Conservation (phyloP, 2,113 vertebrate genomes). For the Cololabis saira region DNA sequence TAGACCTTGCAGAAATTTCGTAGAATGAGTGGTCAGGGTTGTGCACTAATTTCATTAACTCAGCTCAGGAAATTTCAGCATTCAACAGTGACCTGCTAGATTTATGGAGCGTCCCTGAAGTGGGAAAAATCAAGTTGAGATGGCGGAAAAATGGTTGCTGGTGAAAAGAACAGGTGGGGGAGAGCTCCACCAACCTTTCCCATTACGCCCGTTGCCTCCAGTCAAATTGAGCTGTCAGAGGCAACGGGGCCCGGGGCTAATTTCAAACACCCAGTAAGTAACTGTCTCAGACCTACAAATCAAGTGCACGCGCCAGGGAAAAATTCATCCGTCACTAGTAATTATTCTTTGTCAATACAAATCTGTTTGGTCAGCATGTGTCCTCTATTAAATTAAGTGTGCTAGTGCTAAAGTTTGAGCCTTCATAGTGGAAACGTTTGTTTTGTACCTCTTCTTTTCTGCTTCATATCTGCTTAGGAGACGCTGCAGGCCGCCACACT, state of each 20-base stretch:
- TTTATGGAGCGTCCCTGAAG: slow-evolving; percentile 4
- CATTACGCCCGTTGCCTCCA: slow-evolving; percentile 52
- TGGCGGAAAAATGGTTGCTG: slow-evolving; percentile 20
- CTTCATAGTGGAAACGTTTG: neutral
- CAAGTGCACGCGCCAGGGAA: slow-evolving; percentile 35
- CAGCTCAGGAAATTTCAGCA: slow-evolving; percentile 8
- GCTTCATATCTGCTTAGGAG: slow-evolving; percentile 90
- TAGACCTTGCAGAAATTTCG: neutral
- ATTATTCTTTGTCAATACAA: slow-evolving; percentile 53
- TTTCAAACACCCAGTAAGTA: slow-evolving; percentile 42
- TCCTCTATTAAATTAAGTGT: slow-evolving; percentile 27
- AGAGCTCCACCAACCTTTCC: slow-evolving; percentile 47
- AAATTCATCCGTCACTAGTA: slow-evolving; percentile 54
- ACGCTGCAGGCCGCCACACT: slow-evolving; percentile 93
- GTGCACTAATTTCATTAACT: neutral
- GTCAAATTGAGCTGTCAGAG: slow-evolving; percentile 60
- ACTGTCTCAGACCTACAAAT: slow-evolving; percentile 36
- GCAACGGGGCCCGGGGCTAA: slow-evolving; percentile 31
- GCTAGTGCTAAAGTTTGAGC: slow-evolving; percentile 1
- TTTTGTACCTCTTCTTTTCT: slow-evolving; percentile 93
- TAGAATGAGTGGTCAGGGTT: neutral
- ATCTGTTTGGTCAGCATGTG: slow-evolving; percentile 26
- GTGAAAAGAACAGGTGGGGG: slow-evolving; percentile 31
- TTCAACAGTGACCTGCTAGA: slow-evolving; percentile 5
- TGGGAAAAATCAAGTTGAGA: slow-evolving; percentile 22